Evolutionary conservation across 2,113 vertebrate species (phyloP), one percentile per base, ranked within the genome.

Genomic region (Odocoileus hemionus): DNA sequence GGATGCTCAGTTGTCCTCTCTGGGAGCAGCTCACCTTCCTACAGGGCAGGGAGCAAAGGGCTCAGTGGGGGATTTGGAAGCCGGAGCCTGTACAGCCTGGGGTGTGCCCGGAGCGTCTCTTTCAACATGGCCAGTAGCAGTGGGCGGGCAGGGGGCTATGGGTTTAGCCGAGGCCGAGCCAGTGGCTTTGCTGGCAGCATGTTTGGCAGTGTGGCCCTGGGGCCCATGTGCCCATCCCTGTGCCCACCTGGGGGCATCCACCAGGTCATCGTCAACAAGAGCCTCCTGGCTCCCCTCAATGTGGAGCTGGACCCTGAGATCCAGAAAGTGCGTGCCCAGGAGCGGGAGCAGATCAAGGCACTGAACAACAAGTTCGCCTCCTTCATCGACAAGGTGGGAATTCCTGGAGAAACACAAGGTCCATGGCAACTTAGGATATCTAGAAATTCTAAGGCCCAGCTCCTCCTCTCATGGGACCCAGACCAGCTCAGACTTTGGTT

Each of bases 311-410:
- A 99, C 96, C 99, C 99, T 6, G 97, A 39, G 94, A 99, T 99
- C 98, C 99, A 99, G 36, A 98, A 93, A 30, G 99, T 99, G 95
- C 99, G 99, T 76, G 99, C 98, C 61, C 99, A 99, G 43, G 99
- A 99, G 98, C 99, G 99, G 97, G 99, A 99, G 5, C 99, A 99
- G 98, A 99, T 99, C 98, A 99, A 99, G 99, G 98, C 98, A 26
- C 99, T 99, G 94, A 99, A 99, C 99, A 99, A 99, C 97, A 99
- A 98, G 67, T 99, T 99, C 1, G 99, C 99, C 25, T 98, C 98
- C 13, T 99, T 99, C 99, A 99, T 99, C 5, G 99, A 99, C 98
- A 99, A 99, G 99, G 99, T 99, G 98, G 99, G 99, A n/a, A 36
- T 94, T 91, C 33, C 30, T 45, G 57, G 85, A 61, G 78, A 88